Percentiles rank a stretch among this genome's conserved stretches.
Evolutionary conservation across 2,797 vertebrate genomes (phyloP).

Genomic region (Odontamblyopus lacepedii): DNA sequence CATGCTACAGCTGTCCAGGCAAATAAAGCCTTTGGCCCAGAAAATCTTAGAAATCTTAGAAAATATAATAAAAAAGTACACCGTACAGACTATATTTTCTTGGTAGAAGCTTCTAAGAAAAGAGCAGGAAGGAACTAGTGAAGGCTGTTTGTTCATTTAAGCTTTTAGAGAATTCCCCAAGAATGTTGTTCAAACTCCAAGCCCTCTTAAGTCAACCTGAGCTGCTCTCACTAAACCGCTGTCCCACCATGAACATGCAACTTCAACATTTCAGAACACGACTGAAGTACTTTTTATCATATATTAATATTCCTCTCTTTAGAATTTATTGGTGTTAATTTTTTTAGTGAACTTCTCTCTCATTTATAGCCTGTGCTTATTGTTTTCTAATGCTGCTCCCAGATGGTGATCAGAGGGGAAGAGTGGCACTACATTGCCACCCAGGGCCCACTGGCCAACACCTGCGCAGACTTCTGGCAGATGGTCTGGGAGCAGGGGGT

Average conservation of each 20-base stretch:
- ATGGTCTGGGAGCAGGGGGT: conserved; percentile 99
- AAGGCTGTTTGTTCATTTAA: conserved; percentile 61
- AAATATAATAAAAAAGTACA: no score
- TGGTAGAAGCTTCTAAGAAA: conserved; percentile 50
- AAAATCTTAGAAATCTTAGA: no score
- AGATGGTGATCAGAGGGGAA: conserved; percentile 91
- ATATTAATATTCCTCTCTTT: background rate
- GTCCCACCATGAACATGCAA: conserved; percentile 17
- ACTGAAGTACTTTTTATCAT: background rate
- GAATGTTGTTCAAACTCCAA: conserved; percentile 73
- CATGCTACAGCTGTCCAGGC: background rate
- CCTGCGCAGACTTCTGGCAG: conserved; percentile 98
- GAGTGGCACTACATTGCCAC: conserved; percentile 98
- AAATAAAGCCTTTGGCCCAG: no score
- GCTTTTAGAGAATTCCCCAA: conserved; percentile 66
- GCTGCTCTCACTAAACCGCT: conserved; percentile 52
- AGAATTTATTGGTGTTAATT: background rate
- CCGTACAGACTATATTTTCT: background rate
- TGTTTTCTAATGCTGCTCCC: conserved; percentile 37
- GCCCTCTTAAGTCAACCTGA: conserved; percentile 67
- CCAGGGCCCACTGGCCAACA: conserved; percentile 92
- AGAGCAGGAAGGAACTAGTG: conserved; percentile 46
- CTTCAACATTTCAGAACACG: background rate
- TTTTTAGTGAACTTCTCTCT: conserved; percentile 13
- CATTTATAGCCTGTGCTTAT: conserved; percentile 15